phyloP scores from a whole-genome alignment of 2,888 invertebrate species.

The Dolichopus griseipennis region DNA sequence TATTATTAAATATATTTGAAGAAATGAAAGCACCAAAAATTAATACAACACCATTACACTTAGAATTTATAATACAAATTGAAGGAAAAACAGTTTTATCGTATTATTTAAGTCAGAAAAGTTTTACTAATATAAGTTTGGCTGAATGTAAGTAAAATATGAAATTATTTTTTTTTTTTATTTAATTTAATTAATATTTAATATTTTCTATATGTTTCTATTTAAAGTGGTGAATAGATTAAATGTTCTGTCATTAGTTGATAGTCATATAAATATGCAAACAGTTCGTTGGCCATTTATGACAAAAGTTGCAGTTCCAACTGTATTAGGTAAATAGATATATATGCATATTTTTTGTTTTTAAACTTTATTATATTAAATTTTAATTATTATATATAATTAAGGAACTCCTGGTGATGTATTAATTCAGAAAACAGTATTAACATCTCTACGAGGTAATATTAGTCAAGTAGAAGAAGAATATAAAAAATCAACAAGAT shows the following conservation, averaged over 20 bases:
- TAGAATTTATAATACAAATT: conserved; percentile 57
- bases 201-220: too few species aligned
- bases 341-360: too few species aligned
- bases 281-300: conserved; percentile 49
- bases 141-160: conserved; percentile 49
- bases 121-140: conserved; percentile 52
- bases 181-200: neutral
- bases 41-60: conserved; percentile 49
- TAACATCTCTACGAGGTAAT: conserved; percentile 61
- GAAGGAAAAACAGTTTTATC: conserved; percentile 60
- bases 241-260: conserved; percentile 49
- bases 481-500: conserved; percentile 41
- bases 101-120: conserved; percentile 56
- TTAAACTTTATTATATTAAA: conserved; percentile 28
- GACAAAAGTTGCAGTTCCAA: conserved; percentile 48
- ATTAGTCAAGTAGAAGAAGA: conserved; percentile 48
- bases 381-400: too few species aligned
- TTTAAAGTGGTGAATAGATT: conserved; percentile 49
- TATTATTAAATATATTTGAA: conserved; percentile 45
- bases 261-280: conserved; percentile 54
- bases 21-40: conserved; percentile 44
- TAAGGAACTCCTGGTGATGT: conserved; percentile 46
- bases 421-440: conserved; percentile 43
- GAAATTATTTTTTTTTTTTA: conserved; percentile 16
- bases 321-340: conserved; percentile 46